Percentiles rank a stretch among this genome's conserved stretches.
Evolutionary conservation across 2,888 invertebrate genomes (phyloP).

Genomic region (Drosophila kanekoi): DNA sequence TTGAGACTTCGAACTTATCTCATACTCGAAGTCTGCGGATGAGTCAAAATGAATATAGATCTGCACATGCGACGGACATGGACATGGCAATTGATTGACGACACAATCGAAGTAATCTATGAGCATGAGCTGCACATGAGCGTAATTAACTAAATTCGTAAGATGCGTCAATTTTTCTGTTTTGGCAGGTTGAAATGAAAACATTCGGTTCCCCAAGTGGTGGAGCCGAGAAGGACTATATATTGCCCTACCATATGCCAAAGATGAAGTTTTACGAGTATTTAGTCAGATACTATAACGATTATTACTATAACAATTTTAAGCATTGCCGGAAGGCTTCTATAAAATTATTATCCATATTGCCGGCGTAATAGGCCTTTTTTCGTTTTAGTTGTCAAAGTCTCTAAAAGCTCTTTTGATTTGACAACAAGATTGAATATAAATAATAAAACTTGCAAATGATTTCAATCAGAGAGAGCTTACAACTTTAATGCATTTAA

Average conservation of each 20-base stretch:
- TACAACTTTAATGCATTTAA: no score
- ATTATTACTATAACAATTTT: background rate
- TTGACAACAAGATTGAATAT: background rate
- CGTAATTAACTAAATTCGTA: background rate
- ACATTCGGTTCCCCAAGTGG: accelerated
- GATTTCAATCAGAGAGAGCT: no score
- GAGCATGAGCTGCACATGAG: background rate
- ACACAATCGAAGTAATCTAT: background rate
- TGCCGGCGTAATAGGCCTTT: no score
- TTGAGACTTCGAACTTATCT: background rate
- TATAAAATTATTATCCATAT: background rate
- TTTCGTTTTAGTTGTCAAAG: background rate
- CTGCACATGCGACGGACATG: background rate
- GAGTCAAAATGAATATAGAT: background rate
- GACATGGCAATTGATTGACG: background rate
- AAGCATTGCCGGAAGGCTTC: background rate
- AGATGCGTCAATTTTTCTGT: background rate
- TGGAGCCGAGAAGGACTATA: background rate
- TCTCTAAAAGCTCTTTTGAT: background rate
- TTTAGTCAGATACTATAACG: background rate
- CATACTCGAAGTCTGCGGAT: background rate
- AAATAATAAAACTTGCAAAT: no score
- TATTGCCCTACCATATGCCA: background rate
- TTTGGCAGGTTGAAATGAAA: background rate
- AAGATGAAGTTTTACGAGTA: background rate